These are phyloP conservation scores for Erannis defoliaria DNA, from an alignment of 2,888 invertebrate species.

Conservation along the genomic window DNA sequence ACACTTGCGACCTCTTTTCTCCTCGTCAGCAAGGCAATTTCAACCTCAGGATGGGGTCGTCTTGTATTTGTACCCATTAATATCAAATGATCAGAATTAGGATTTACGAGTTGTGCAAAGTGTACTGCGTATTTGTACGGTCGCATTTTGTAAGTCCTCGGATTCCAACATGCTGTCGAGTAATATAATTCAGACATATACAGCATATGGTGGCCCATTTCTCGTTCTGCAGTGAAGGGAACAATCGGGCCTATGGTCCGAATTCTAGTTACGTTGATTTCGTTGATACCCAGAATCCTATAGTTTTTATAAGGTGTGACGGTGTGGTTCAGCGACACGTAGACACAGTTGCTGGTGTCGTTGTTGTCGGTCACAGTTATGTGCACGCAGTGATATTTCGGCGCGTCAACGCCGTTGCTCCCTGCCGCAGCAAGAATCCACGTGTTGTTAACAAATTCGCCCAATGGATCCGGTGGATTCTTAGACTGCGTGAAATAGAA, in stretches of 20 bases:
- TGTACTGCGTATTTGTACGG: background rate
- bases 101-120: background rate
- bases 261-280: background rate
- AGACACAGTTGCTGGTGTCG: background rate
- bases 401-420: background rate
- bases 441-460: background rate
- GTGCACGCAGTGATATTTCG: background rate
- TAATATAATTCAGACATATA: background rate
- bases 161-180: constrained; percentile 1
- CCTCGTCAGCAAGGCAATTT: background rate
- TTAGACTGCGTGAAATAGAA: background rate
- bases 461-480: too few species aligned
- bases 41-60: background rate
- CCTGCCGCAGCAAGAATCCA: background rate
- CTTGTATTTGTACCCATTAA: background rate
- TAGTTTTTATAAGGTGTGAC: background rate
- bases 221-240: too few species aligned
- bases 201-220: background rate
- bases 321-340: background rate
- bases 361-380: background rate
- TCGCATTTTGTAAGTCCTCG: background rate
- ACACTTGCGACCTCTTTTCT: background rate
- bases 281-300: background rate
- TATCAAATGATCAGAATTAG: background rate
- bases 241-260: background rate